Evolutionary conservation across 1,140 invertebrate species (phyloP).

Genomic region (Zaprionus nigranus): DNA sequence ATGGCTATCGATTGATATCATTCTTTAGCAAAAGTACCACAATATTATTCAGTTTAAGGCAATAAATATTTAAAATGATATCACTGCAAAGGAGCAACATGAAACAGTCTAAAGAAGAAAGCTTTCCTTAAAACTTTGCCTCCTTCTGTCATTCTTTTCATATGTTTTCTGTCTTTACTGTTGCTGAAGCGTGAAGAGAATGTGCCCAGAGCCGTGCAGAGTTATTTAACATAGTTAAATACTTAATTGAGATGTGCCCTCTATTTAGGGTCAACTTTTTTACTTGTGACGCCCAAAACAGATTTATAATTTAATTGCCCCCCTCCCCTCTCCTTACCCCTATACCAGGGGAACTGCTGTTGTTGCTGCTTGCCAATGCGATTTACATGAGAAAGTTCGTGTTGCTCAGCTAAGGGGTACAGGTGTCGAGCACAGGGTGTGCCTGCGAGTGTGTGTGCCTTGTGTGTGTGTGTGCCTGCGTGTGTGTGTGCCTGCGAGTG

Average conservation of each 20-base stretch:
- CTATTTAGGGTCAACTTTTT: slow-evolving; percentile 26
- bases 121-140: too few relatives aligned
- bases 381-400: slow-evolving; percentile 68
- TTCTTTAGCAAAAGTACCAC: too few relatives aligned
- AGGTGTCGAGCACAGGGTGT: not conserved
- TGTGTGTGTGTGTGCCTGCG: slow-evolving; percentile 27
- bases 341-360: not conserved
- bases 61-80: too few relatives aligned
- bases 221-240: not conserved
- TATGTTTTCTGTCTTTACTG: too few relatives aligned
- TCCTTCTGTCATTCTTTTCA: too few relatives aligned
- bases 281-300: not conserved
- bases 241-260: slow-evolving; percentile 12
- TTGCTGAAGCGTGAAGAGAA: not conserved
- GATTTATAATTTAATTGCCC: slow-evolving; percentile 27
- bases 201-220: not conserved
- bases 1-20: too few relatives aligned
- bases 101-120: too few relatives aligned
- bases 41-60: too few relatives aligned
- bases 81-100: too few relatives aligned
- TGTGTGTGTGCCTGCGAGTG: slow-evolving; percentile 34
- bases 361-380: not conserved
- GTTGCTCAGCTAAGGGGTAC: not conserved
- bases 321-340: not conserved
- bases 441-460: too few relatives aligned